Evolutionary conservation across 2,113 vertebrate species (phyloP), one percentile per base, ranked within the genome.

Genomic region (Harpagus bidentatus): DNA sequence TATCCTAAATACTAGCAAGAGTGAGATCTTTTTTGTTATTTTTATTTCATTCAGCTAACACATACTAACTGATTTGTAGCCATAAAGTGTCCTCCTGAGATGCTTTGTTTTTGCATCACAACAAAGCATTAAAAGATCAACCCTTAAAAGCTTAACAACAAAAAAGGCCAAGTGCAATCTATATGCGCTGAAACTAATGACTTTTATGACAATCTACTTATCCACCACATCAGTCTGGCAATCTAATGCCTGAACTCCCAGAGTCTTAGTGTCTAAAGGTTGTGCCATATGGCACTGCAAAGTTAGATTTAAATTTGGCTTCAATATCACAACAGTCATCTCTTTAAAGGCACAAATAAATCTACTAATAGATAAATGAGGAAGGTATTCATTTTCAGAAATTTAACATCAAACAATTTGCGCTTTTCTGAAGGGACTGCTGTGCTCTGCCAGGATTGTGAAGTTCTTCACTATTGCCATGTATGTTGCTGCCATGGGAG

Each of bases 131-230:
- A 95, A 89, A 86, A 95, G 83, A 96, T 94, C 83, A 97, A 43
- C 34, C 43, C 50, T 85, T 84, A 91, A 95, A 94, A 93, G 93
- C 73, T 91, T 95, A 89, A 93, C 65, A 89, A 85, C 52, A 80
- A 83, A 95, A 96, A 96, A 52, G 77, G 34, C 73, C 77, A 92
- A 87, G 47, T 42, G 31, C 81, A 93, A 72, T 76, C 88, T 69
- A 69, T 45, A 82, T 91, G 26, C 8, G 1, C 70, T 76, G 80
- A 94, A 95, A 89, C 70, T 82, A 95, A 97, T 95, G 81, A 89
- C 73, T 94, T 94, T 94, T 82, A 96, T 76, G 87, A 87, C 48
- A 95, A 95, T 96, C 93, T 96, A 72, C 94, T 97, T 96, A 95
- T 73, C 93, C 15, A 72, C 36, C 47, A 65, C 66, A 69, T 84